Evolutionary conservation across 2,888 invertebrate species (phyloP).

Genomic region (Aproaerema taeniolella): DNA sequence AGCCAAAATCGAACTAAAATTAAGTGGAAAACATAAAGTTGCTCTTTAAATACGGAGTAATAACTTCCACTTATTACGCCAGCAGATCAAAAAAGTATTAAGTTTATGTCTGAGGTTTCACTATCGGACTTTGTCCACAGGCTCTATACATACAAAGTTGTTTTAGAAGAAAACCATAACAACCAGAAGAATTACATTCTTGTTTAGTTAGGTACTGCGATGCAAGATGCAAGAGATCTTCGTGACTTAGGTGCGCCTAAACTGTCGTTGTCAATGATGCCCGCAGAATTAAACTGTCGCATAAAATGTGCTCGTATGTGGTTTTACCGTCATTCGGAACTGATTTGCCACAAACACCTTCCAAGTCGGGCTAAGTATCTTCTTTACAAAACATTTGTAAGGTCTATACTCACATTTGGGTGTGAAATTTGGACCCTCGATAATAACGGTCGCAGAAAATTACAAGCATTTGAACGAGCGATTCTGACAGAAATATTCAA

Average conservation of each 20-base stretch:
- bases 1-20: no score
- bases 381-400: conserved; percentile 41
- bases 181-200: no score
- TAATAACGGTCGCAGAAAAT: conserved; percentile 23
- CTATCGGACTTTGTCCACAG: no score
- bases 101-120: no score
- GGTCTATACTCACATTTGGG: conserved; percentile 48
- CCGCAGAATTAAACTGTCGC: conserved; percentile 35
- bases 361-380: conserved; percentile 34
- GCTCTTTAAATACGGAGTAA: no score
- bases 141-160: neutral
- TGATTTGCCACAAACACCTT: conserved; percentile 33
- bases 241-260: conserved; percentile 28
- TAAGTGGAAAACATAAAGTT: no score
- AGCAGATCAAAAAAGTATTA: no score
- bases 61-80: no score
- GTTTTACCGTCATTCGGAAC: conserved; percentile 34
- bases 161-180: no score
- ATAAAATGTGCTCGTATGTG: conserved; percentile 41
- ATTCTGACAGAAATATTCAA: conserved; percentile 43
- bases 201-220: neutral
- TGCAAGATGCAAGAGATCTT: neutral
- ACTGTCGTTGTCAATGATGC: conserved; percentile 26
- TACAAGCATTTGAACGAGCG: conserved; percentile 36
- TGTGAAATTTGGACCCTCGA: conserved; percentile 48